Percentiles rank a stretch among this genome's conserved stretches.
Evolutionary conservation across 2,797 vertebrate species (phyloP).

Genomic region (Aulostomus chinensis): DNA sequence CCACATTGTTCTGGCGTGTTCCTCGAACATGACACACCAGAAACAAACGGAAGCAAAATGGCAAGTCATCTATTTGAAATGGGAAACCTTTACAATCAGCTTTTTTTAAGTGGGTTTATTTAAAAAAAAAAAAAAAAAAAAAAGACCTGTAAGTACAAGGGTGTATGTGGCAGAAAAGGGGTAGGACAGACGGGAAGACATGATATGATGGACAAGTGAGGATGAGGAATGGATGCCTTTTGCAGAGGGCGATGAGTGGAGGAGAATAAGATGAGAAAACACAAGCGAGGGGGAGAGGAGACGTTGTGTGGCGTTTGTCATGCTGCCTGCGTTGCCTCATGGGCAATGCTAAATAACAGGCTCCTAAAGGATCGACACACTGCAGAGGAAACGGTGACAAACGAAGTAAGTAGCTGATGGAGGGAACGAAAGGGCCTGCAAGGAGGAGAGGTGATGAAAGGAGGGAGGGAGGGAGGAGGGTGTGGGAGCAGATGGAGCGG

Average conservation of each 20-base stretch:
- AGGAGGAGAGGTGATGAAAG: conserved; percentile 6
- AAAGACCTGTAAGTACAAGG: conserved; percentile 16
- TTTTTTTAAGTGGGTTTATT: too few species aligned
- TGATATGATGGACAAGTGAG: conserved; percentile 14
- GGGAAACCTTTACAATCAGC: too few species aligned
- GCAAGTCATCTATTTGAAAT: too few species aligned
- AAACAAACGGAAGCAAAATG: too few species aligned
- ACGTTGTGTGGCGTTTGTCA: conserved; percentile 36
- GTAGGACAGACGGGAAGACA: conserved; percentile 35
- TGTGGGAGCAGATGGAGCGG: conserved; percentile 44
- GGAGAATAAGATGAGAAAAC: conserved; percentile 1
- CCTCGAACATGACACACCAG: too few species aligned
- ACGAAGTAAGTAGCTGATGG: not conserved
- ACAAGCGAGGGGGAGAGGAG: not conserved
- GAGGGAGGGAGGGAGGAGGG: conserved; percentile 4
- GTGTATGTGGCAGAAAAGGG: too few species aligned
- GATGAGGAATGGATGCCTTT: conserved; percentile 31
- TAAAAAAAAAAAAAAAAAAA: too few species aligned
- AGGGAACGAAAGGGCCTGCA: conserved; percentile 5
- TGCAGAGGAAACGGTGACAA: conserved; percentile 24
- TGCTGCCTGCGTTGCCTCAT: conserved; percentile 34
- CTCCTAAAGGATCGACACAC: conserved; percentile 28
- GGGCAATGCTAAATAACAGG: conserved; percentile 50
- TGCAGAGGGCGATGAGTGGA: conserved; percentile 4
- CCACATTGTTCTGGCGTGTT: too few species aligned